Conservation (phyloP, 2,113 vertebrate genomes). For the Noctilio leporinus region DNA sequence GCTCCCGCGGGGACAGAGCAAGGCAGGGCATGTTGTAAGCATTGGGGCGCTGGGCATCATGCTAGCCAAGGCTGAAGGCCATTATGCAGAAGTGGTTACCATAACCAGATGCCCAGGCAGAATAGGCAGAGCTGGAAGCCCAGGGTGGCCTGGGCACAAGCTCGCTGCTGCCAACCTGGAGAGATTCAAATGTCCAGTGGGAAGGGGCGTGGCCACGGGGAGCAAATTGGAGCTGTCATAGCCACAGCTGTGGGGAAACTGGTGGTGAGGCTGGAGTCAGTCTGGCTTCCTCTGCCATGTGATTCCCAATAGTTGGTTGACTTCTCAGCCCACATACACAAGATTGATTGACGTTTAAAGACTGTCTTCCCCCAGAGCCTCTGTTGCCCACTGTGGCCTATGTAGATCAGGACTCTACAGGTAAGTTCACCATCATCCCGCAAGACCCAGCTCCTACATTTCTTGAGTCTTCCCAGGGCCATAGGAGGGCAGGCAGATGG, state of each 20-base stretch:
- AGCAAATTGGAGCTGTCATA: not conserved
- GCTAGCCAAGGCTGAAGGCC: not conserved
- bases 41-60: rapidly evolving
- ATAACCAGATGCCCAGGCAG: not conserved
- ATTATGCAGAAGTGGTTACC: not conserved
- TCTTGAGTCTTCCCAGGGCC: not conserved
- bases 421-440: not conserved
- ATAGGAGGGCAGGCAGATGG: not conserved
- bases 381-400: too few species aligned
- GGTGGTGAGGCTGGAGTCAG: not conserved
- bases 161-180: not conserved
- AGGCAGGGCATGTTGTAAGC: not conserved
- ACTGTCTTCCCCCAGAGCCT: not conserved
- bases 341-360: not conserved
- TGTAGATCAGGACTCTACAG: not conserved
- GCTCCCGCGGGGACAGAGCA: too few species aligned
- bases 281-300: not conserved
- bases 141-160: too few species aligned
- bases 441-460: not conserved
- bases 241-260: not conserved
- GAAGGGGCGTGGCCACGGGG: not conserved
- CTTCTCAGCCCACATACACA: not conserved
- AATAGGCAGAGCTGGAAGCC: not conserved
- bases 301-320: not conserved
- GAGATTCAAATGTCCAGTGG: too few species aligned